These are phyloP conservation scores for Coptodon bakossiorum DNA, from an alignment of 2,113 vertebrate species.

Conservation along the genomic window DNA sequence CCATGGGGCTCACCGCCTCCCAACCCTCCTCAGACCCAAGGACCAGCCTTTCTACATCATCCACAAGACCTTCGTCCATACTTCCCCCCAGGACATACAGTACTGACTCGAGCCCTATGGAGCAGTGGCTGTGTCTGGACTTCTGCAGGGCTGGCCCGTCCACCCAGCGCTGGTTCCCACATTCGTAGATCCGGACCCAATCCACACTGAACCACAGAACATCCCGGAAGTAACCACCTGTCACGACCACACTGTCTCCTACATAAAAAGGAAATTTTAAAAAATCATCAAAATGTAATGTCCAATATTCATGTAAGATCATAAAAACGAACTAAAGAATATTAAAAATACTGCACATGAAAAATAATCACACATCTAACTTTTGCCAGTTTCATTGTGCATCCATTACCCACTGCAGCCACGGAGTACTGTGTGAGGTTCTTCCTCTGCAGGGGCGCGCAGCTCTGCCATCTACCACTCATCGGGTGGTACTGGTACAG, in stretches of 20 bases:
- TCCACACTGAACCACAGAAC: conserved; percentile 85
- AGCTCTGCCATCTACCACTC: conserved; percentile 77
- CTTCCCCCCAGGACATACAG: conserved; percentile 81
- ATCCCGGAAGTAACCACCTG: conserved; percentile 83
- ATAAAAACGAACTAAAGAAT: neutral
- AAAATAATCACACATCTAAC: neutral
- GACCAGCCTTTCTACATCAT: conserved; percentile 75
- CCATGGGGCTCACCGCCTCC: conserved; percentile 74
- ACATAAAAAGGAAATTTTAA: neutral
- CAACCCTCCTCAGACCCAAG: conserved; percentile 68
- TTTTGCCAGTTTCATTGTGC: neutral
- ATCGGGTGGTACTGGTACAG: conserved; percentile 79
- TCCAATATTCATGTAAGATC: neutral
- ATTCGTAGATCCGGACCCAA: conserved; percentile 81
- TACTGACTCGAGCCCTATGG: conserved; percentile 66
- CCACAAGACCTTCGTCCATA: conserved; percentile 75
- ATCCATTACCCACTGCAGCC: conserved; percentile 82
- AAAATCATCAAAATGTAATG: neutral
- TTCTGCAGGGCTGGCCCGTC: conserved; percentile 78
- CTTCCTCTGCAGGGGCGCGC: conserved; percentile 77
- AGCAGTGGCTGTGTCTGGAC: conserved; percentile 82
- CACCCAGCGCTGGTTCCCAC: conserved; percentile 73
- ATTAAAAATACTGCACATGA: neutral
- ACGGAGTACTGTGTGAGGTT: conserved; percentile 85
- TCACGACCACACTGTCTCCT: conserved; percentile 71